Evolutionary conservation across 2,797 vertebrate species (phyloP), one percentile per base, ranked within the genome.

Genomic region (Typhlichthys subterraneus): DNA sequence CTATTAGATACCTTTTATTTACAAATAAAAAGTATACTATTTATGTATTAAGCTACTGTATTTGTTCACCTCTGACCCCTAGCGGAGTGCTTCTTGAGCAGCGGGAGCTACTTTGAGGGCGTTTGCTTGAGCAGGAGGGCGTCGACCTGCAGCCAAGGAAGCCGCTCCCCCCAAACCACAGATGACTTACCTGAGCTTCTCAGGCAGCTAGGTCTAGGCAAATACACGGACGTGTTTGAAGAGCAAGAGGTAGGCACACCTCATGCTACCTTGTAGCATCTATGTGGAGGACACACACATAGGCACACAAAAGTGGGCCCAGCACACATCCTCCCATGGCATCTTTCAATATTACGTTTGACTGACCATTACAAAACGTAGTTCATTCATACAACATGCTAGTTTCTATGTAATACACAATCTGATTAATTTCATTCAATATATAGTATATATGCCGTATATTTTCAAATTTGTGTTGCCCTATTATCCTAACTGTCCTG

Each of bases 151-250:
- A 86, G 84, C n/a, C 83, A 87, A 80, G 58, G 81, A 7, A 92
- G 88, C 76, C 80, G 84, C 58, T 79, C 88, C 29, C 82, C 86
- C 2, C 70, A 73, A 7, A 75, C 80, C 57, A 72, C 50, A 4
- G 88, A 90, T 2, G 88, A 93, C 72, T 76, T 94, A 8, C 74
- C 88, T 0, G 91, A 93, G 70, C 86, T 94, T 67, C 88, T 94
- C 68, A 77, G 79, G 58, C 91, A 92, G 63, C 79, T 94, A 55
- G 92, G 93, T 23, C 73, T 94, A 12, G 86, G 87, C 31, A 94
- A 94, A 79, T 94, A 94, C 80, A 88, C 81, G 0, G 83, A 92
- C 17, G 85, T 94, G 72, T 91, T 94, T 77, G 87, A 93, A 56
- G 80, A 94, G 68, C 93, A 94, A 75, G 93, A 94, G 93, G 93